Evolutionary conservation across 2,113 vertebrate genomes (phyloP), one percentile per base, ranked within the genome.

Genomic region (Willisornis vidua): DNA sequence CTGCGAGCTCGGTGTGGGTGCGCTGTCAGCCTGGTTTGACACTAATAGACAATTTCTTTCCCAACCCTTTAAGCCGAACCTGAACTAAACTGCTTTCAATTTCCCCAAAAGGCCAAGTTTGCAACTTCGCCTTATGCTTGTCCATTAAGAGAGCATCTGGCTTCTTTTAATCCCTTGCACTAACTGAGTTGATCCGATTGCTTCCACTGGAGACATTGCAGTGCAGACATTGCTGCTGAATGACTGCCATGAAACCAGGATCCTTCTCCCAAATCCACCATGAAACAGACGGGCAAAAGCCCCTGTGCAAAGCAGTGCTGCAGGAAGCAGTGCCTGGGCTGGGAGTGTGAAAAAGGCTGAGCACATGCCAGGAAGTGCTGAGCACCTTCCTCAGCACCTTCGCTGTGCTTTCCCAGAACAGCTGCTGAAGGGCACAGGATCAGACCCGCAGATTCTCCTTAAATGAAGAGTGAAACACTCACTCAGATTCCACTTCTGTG

Each of bases 61-160:
- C 63, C 80, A 88, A 11, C 15, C 31, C 57, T 89, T 79, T 81
- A 80, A 93, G 67, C 65, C 26, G 35, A 96, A 95, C 86, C 85
- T 91, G 85, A 87, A 80, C 46, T 80, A 92, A 96, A 91, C 79
- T 49, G 90, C 88, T 96, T 92, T 90, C 85, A 55, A n/a, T 89
- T 94, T 75, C 65, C 89, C 91, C 93, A 80, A 76, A 81, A 95
- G 89, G 85, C 75, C 85, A 82, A 87, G 81, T 90, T 82, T 91
- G 87, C 84, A 84, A 75, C 89, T 97, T 84, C 2, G 10, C 89
- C 85, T 72, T 94, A 84, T 74, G 93, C 61, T 85, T 85, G 62
- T 65, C 94, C 94, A 93, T 91, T 93, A 95, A 91, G 57, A 65
- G 33, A 91, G 84, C 91, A 96, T 82, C 93, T 93, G 94, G 91